Evolutionary conservation across 2,888 invertebrate species (phyloP), one percentile per base, ranked within the genome.

Genomic region (Linhomoeus sp.): DNA sequence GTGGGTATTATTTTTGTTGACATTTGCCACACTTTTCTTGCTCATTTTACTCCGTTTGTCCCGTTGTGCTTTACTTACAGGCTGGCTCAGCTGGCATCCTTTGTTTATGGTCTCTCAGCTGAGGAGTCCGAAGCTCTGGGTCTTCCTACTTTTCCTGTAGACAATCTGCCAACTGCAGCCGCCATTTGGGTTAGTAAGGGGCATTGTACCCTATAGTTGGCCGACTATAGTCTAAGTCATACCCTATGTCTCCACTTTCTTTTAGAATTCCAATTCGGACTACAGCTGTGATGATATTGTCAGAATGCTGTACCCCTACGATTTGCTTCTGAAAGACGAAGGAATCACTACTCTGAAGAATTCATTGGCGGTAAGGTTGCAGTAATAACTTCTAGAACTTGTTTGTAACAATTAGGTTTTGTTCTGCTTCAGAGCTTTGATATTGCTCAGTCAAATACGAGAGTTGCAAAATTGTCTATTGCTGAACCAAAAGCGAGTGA

Each of bases 111-210:
- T 1, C 72, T 88, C 46, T 50, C 79, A 54, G 77, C 79, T 20
- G 76, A 78, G 7, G 86, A 86, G 65, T 74, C 81, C 41, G 63
- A 70, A 3, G 62, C 69, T 49, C 71, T 85, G 47, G 79, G 78
- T 47, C 67, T 92, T 48, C 87, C 87, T 0, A 85, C 88, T 68
- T 88, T 90, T 65, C 90, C 92, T 0, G 65, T 86, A 1, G 84
- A 86, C 60, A 83, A 78, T 67, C 66, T 88, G 43, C 67, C 70
- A 1, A 64, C 74, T 5, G 76, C 77, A 29, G 79, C 78, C 3
- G 66, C 70, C 51, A 74, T 84, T 51, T 59, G 83, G 75, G 82
- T n/a, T n/a, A n/a, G n/a, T n/a, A n/a, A n/a, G n/a, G n/a, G n/a
- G n/a, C n/a, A n/a, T n/a, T n/a, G n/a, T n/a, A n/a, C n/a, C n/a